Conservation (phyloP, 37 sponge, comb jelly and placozoan species). For the Haliclona indistincta region DNA sequence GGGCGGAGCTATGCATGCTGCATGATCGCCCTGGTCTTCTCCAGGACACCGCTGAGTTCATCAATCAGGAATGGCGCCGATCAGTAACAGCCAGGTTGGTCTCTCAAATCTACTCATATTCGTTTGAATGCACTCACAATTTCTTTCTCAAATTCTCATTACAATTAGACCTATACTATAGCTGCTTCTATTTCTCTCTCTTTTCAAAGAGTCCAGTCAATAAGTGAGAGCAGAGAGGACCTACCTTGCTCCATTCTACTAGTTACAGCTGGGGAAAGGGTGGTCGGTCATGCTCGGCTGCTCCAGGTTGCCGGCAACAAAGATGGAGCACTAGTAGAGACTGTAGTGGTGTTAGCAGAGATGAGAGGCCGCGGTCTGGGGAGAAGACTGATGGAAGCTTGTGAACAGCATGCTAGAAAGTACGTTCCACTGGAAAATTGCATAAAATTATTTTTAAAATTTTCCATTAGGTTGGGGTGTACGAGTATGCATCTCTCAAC, state of each 20-base stretch:
- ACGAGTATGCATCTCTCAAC: constrained; percentile 61
- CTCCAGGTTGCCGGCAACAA: constrained; percentile 29
- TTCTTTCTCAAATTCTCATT: too few species aligned
- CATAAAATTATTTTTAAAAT: too few species aligned
- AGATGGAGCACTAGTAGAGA: constrained; percentile 42
- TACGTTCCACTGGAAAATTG: too few species aligned
- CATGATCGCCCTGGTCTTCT: constrained; percentile 34
- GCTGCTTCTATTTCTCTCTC: not conserved
- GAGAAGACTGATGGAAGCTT: constrained; percentile 50
- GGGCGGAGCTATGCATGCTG: constrained; percentile 14
- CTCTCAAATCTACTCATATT: not conserved
- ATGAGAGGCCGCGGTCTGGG: constrained; percentile 58
- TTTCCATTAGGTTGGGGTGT: constrained; percentile 30
- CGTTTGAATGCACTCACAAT: too few species aligned
- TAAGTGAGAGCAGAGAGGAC: constrained; percentile 10
- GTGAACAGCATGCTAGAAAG: constrained; percentile 29
- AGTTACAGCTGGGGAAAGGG: not conserved
- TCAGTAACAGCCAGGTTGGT: constrained; percentile 46
- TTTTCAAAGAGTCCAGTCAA: constrained; percentile 5
- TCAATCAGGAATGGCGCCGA: constrained; percentile 63
- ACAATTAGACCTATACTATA: not conserved
- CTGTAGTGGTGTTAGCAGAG: constrained; percentile 44
- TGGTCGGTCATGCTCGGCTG: constrained; percentile 57
- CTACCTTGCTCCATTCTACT: constrained; percentile 64
- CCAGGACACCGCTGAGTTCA: constrained; percentile 26